Conservation (phyloP, 1,140 invertebrate species). For the Periplaneta americana region DNA sequence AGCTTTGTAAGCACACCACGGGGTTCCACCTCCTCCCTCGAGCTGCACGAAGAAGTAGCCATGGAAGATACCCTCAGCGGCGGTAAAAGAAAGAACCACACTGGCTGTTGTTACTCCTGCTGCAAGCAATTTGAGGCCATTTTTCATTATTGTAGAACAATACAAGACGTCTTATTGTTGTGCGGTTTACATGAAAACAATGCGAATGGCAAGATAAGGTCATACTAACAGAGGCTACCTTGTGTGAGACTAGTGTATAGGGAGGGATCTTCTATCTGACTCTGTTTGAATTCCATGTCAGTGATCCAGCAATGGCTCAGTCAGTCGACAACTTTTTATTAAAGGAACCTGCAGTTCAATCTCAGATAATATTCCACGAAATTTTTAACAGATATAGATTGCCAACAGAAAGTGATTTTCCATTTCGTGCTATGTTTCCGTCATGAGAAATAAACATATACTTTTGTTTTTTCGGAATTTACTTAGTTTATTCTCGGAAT, state of each 20-base stretch:
- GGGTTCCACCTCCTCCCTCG: neutral
- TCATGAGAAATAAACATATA: too few species aligned
- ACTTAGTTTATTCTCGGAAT: too few species aligned
- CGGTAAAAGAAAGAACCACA: neutral
- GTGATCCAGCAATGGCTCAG: too few species aligned
- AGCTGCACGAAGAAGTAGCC: neutral
- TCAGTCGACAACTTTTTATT: too few species aligned
- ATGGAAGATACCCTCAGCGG: neutral
- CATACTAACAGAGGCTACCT: neutral
- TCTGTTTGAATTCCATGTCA: too few species aligned
- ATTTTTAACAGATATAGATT: too few species aligned
- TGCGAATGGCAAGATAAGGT: neutral
- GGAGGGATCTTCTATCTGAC: too few species aligned
- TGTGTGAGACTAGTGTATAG: neutral
- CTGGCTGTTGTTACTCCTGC: neutral
- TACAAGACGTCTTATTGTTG: neutral
- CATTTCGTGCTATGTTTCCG: too few species aligned
- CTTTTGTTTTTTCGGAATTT: too few species aligned
- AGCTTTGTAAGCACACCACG: neutral
- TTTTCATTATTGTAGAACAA: neutral
- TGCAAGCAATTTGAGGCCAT: neutral
- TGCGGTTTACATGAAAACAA: neutral
- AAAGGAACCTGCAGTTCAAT: too few species aligned
- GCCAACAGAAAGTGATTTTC: too few species aligned
- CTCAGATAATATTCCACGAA: too few species aligned